Evolutionary conservation across 2,113 vertebrate genomes (phyloP).

Genomic region (Brachionichthys hirsutus): DNA sequence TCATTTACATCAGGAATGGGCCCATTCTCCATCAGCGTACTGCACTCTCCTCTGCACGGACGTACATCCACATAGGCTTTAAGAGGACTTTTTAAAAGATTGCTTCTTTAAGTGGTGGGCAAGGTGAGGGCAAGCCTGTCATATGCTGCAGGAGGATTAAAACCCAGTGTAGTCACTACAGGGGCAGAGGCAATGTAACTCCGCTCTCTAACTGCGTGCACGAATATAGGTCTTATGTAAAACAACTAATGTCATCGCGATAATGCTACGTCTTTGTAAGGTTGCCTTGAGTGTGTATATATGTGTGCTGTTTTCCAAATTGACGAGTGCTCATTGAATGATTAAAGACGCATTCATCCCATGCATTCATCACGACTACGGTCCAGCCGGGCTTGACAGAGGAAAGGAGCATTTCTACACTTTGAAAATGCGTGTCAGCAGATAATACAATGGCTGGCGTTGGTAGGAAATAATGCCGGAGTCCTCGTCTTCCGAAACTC

Average conservation of each 20-base stretch:
- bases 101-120: conserved; percentile 82
- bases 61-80: conserved; percentile 73
- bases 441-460: conserved; percentile 69
- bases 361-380: conserved; percentile 45
- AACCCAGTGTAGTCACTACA: conserved; percentile 51
- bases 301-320: conserved; percentile 47
- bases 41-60: conserved; percentile 69
- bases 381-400: conserved; percentile 46
- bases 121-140: conserved; percentile 80
- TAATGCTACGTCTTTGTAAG: conserved; percentile 40
- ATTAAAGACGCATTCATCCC: conserved; percentile 61
- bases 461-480: conserved; percentile 63
- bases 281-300: conserved; percentile 15
- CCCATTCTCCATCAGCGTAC: conserved; percentile 72
- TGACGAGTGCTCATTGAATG: conserved; percentile 52
- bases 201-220: conserved; percentile 41
- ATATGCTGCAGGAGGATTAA: conserved; percentile 75
- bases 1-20: conserved; percentile 83
- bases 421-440: conserved; percentile 67
- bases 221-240: conserved; percentile 43
- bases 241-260: conserved; percentile 57
- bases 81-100: conserved; percentile 81
- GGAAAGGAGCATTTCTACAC: conserved; percentile 59
- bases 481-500: conserved; percentile 58
- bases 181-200: conserved; percentile 46